Evolutionary conservation across 2,113 vertebrate genomes (phyloP).

Genomic region (Dascyllus trimaculatus): DNA sequence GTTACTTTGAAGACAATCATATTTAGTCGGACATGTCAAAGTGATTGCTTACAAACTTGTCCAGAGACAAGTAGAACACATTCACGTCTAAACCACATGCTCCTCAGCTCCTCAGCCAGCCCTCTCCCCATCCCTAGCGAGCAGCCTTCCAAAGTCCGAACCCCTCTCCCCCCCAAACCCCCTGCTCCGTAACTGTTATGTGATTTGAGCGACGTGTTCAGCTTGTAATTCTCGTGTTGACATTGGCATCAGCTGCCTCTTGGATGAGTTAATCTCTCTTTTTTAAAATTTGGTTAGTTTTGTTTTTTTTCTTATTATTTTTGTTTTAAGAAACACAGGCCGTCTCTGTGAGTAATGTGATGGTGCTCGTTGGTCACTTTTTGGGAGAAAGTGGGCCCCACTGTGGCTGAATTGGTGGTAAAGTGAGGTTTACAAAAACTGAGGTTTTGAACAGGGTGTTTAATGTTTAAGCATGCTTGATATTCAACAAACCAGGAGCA

Average conservation of each 20-base stretch:
- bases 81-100: slow-evolving; percentile 74
- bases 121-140: slow-evolving; percentile 68
- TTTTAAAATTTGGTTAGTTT: slow-evolving; percentile 21
- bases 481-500: slow-evolving; percentile 38
- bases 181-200: slow-evolving; percentile 85
- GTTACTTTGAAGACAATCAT: slow-evolving; percentile 94
- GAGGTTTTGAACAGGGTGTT: slow-evolving; percentile 73
- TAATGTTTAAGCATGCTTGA: slow-evolving; percentile 57
- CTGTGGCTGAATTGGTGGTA: slow-evolving; percentile 46
- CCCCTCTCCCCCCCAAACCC: slow-evolving; percentile 30
- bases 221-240: slow-evolving; percentile 88
- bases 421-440: slow-evolving; percentile 71
- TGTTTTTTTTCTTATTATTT: slow-evolving; percentile 50
- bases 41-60: slow-evolving; percentile 85
- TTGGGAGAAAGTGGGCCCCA: slow-evolving; percentile 39
- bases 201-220: slow-evolving; percentile 87
- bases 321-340: slow-evolving; percentile 72
- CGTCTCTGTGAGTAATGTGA: slow-evolving; percentile 74
- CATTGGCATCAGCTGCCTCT: slow-evolving; percentile 89
- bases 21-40: slow-evolving; percentile 87
- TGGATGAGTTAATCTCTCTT: slow-evolving; percentile 80
- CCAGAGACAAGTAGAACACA: slow-evolving; percentile 82
- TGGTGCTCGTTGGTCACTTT: slow-evolving; percentile 70
- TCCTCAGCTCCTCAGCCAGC: slow-evolving; percentile 65
- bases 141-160: slow-evolving; percentile 76